phyloP scores from a whole-genome alignment of 2,797 vertebrate species.

The Diplodus sargus region DNA sequence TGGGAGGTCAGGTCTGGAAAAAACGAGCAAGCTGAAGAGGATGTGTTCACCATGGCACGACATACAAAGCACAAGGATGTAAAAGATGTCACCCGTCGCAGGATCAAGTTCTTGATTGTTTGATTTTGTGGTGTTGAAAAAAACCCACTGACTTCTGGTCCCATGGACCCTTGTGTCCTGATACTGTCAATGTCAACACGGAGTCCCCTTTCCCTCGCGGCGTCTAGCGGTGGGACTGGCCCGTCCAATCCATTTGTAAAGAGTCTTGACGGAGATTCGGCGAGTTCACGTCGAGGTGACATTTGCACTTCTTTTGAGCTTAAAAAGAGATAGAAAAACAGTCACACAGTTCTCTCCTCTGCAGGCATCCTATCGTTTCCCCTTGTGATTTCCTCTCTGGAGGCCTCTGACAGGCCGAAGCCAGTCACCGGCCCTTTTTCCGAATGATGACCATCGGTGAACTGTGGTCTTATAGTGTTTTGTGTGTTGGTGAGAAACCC shows the following conservation, averaged over 20 bases:
- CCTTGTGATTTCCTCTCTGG: conserved; percentile 5
- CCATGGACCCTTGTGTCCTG: conserved; percentile 38
- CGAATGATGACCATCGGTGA: conserved; percentile 27
- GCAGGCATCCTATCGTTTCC: conserved; percentile 16
- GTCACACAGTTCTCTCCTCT: conserved; percentile 35
- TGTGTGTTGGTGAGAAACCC: conserved; percentile 48
- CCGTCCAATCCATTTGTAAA: conserved; percentile 45
- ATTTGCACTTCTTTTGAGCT: conserved; percentile 56
- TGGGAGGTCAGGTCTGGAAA: conserved; percentile 57
- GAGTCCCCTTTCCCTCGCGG: conserved; percentile 17
- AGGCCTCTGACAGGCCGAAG: conserved; percentile 21
- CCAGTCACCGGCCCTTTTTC: conserved; percentile 32
- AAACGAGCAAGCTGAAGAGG: conserved; percentile 57
- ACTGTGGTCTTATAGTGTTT: conserved; percentile 15
- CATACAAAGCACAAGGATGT: conserved; percentile 76
- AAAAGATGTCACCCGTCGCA: conserved; percentile 57
- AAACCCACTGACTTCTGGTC: conserved; percentile 33
- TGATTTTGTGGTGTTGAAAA: conserved; percentile 39
- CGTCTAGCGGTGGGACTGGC: conserved; percentile 16
- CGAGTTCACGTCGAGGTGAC: conserved; percentile 61
- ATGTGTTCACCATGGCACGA: conserved; percentile 80
- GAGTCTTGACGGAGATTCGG: conserved; percentile 47
- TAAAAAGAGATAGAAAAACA: conserved; percentile 68
- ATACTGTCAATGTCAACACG: conserved; percentile 31
- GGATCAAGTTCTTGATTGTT: conserved; percentile 61